phyloP scores from a whole-genome alignment of 2,113 vertebrate genomes.

The Hoplias malabaricus region DNA sequence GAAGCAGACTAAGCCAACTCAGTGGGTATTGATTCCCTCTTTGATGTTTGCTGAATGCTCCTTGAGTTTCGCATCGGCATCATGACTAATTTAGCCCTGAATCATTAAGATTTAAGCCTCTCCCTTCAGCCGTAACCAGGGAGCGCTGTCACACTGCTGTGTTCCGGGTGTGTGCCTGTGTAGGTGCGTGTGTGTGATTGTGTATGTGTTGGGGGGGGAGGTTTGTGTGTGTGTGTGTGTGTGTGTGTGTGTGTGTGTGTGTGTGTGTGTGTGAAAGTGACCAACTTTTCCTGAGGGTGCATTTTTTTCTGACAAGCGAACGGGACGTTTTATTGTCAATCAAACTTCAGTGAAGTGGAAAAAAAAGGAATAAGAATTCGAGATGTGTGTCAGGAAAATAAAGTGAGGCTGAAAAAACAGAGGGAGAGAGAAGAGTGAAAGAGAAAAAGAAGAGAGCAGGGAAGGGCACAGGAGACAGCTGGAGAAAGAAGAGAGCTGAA shows the following conservation, averaged over 20 bases:
- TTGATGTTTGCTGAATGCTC: not conserved
- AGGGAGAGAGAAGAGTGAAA: not conserved
- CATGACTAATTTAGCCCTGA: conserved; percentile 9
- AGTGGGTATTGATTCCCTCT: not conserved
- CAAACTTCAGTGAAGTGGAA: conserved; percentile 19
- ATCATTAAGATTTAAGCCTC: not conserved
- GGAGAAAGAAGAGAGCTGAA: not conserved
- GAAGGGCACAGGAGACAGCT: too few species aligned
- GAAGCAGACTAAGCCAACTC: not conserved
- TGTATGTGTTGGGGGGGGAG: conserved; percentile 23
- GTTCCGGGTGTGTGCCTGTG: not conserved
- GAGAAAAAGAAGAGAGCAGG: not conserved
- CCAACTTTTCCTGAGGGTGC: not conserved
- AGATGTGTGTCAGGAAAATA: not conserved
- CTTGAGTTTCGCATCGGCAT: not conserved
- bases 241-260: not conserved
- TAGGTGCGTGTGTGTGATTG: conserved; percentile 1
- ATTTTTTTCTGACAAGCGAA: conserved; percentile 13
- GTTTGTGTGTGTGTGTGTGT: not conserved
- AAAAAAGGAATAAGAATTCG: conserved; percentile 30
- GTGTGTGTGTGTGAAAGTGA: conserved; percentile 37
- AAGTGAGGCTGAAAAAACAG: not conserved
- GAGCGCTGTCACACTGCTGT: not conserved
- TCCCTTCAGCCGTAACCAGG: not conserved
- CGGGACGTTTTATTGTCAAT: conserved; percentile 22